Conservation (phyloP, 2,797 vertebrate species). For the Enteromius treurensis region DNA sequence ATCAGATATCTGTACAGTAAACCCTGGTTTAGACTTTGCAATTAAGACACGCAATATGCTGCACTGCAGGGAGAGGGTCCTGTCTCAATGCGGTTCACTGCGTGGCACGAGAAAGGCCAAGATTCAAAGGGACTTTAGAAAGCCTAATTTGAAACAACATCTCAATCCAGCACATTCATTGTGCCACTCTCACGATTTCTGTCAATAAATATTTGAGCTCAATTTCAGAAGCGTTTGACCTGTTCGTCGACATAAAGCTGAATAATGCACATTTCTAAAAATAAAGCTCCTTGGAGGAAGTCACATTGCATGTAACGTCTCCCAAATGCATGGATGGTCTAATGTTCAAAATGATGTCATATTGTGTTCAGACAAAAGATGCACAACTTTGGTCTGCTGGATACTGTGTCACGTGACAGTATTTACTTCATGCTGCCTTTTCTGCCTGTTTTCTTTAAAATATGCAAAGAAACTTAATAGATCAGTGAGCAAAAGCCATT, state of each 20-base stretch:
- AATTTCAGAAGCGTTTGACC: conserved; percentile 4
- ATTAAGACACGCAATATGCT: background rate
- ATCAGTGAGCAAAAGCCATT: background rate
- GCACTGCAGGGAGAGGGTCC: background rate
- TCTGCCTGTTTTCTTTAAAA: background rate
- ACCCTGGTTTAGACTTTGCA: background rate
- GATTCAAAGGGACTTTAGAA: background rate
- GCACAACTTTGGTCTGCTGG: background rate
- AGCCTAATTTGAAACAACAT: conserved; percentile 1
- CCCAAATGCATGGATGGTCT: background rate
- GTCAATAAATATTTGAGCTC: conserved; percentile 16
- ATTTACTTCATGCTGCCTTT: background rate
- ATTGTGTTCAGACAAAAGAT: background rate
- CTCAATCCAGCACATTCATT: conserved; percentile 2
- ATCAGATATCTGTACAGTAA: background rate
- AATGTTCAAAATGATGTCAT: background rate
- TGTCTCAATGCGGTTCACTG: background rate
- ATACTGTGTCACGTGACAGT: background rate
- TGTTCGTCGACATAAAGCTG: background rate
- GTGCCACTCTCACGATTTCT: too few species aligned
- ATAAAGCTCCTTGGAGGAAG: background rate
- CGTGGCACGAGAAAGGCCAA: background rate
- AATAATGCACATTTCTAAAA: conserved; percentile 2
- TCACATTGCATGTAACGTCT: background rate
- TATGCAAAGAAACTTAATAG: background rate